These are phyloP conservation scores for Drosophila setosimentum DNA, from an alignment of 2,888 invertebrate species.

Conservation along the genomic window DNA sequence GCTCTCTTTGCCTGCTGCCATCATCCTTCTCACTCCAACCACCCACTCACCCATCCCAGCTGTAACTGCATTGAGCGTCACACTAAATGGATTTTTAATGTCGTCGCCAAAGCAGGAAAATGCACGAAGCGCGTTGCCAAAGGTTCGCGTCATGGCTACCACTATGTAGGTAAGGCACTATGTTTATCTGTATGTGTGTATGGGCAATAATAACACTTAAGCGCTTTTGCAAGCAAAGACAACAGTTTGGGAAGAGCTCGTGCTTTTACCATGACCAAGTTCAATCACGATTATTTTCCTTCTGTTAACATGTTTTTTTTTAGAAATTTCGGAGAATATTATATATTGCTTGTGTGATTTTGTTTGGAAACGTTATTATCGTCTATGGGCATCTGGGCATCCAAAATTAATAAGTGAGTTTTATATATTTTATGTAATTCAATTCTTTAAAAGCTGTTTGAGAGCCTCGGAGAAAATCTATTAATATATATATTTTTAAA, in stretches of 20 bases:
- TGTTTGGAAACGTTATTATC: not conserved
- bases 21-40: not conserved
- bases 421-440: not conserved
- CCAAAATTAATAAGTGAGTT: not conserved
- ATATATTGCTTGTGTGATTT: not conserved
- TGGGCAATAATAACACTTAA: constrained; percentile 74
- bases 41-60: constrained; percentile 13
- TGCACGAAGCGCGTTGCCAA: constrained; percentile 54
- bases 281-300: not conserved
- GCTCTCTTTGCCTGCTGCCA: constrained; percentile 31
- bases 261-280: constrained; percentile 9
- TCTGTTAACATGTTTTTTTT: not conserved
- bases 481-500: not conserved
- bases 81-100: constrained; percentile 83
- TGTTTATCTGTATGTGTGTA: constrained; percentile 17
- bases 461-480: not conserved
- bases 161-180: constrained; percentile 28
- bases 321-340: not conserved
- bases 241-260: constrained; percentile 38
- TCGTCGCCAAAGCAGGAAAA: constrained; percentile 75
- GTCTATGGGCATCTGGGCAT: not conserved
- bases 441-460: not conserved
- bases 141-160: constrained; percentile 57
- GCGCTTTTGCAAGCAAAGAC: constrained; percentile 36
- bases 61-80: constrained; percentile 65